Evolutionary conservation across 2,888 invertebrate genomes (phyloP).

Genomic region (Achlya flavicornis): DNA sequence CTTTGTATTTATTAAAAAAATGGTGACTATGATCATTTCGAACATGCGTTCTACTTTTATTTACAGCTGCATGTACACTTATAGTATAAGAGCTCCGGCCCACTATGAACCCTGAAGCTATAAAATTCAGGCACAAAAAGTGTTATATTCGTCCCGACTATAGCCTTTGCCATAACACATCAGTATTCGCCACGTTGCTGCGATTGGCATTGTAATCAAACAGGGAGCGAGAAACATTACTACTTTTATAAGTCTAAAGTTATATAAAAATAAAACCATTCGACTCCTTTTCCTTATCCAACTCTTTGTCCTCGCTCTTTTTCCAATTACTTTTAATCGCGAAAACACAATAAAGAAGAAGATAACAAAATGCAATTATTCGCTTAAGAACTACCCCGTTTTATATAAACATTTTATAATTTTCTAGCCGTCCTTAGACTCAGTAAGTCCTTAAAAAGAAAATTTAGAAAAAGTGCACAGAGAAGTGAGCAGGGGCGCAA

Average conservation of each 20-base stretch:
- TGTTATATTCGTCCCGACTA: slow-evolving; percentile 52
- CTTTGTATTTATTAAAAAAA: too few relatives aligned
- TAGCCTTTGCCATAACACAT: slow-evolving; percentile 36
- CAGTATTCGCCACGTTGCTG: slow-evolving; percentile 36
- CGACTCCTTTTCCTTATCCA: neutral
- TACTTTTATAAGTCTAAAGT: neutral
- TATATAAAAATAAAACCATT: neutral
- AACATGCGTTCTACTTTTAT: slow-evolving; percentile 44
- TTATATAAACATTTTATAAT: neutral
- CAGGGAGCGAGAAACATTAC: slow-evolving; percentile 28
- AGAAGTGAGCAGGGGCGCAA: slow-evolving; percentile 42
- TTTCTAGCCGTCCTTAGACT: neutral
- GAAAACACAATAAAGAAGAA: neutral
- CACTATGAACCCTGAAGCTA: slow-evolving; percentile 45
- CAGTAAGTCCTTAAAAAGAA: neutral
- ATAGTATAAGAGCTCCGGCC: slow-evolving; percentile 31
- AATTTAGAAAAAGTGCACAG: slow-evolving; percentile 4
- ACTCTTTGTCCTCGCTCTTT: neutral
- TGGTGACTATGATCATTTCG: slow-evolving; percentile 31
- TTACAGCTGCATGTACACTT: slow-evolving; percentile 36
- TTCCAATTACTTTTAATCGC: neutral
- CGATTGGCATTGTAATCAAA: slow-evolving; percentile 37
- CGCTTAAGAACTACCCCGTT: neutral
- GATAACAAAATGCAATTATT: neutral
- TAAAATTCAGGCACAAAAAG: slow-evolving; percentile 54